phyloP scores from a whole-genome alignment of 2,113 vertebrate genomes.

The Muntiacus muntjak region DNA sequence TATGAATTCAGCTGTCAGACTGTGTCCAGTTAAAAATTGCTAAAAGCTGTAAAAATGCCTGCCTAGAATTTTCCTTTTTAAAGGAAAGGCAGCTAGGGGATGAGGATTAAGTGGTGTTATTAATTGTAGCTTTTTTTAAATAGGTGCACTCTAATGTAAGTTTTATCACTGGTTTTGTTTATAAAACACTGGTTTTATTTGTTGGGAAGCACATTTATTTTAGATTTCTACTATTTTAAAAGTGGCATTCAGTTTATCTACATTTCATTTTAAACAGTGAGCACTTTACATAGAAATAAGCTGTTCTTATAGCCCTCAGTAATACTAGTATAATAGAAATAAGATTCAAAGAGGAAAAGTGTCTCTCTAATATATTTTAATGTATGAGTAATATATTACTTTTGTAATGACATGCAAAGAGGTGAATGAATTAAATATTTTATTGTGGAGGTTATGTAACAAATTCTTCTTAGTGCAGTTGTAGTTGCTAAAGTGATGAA shows the following conservation, averaged over 20 bases:
- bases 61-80: conserved; percentile 77
- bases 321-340: conserved; percentile 53
- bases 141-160: conserved; percentile 70
- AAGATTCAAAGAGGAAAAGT: conserved; percentile 12
- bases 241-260: conserved; percentile 65
- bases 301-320: conserved; percentile 45
- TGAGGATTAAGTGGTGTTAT: conserved; percentile 61
- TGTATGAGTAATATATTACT: conserved; percentile 13
- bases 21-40: conserved; percentile 78
- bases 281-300: conserved; percentile 54
- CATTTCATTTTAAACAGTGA: conserved; percentile 58
- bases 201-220: conserved; percentile 72
- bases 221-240: conserved; percentile 66
- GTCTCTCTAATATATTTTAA: background rate
- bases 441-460: conserved; percentile 73
- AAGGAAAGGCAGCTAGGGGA: conserved; percentile 56
- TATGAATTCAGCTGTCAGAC: conserved; percentile 82
- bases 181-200: background rate
- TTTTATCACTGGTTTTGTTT: conserved; percentile 66
- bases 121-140: conserved; percentile 76
- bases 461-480: conserved; percentile 40
- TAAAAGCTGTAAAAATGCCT: conserved; percentile 78
- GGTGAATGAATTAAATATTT: conserved; percentile 54
- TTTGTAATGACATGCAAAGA: conserved; percentile 43
- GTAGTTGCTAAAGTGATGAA: conserved; percentile 53